Percentiles rank a stretch among this genome's conserved stretches.
These are phyloP conservation scores for Agonopterix alstromeriana DNA, from an alignment of 2,888 invertebrate genomes.

Conservation along the genomic window DNA sequence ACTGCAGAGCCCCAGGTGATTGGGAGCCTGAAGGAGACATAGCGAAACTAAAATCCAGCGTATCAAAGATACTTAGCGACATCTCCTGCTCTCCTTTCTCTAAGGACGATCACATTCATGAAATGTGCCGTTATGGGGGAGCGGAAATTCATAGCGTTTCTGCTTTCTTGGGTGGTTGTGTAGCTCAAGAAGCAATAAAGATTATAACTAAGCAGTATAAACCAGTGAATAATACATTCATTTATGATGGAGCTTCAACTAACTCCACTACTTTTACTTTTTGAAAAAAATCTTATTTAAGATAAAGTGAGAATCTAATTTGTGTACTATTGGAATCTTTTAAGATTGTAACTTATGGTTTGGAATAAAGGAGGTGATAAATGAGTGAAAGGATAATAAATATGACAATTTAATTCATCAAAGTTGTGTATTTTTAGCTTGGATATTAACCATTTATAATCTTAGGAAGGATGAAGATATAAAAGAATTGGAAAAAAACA, in stretches of 20 bases:
- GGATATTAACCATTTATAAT: slow-evolving; percentile 58
- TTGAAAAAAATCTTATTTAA: slow-evolving; percentile 48
- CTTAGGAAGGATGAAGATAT: slow-evolving; percentile 56
- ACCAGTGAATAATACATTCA: slow-evolving; percentile 95
- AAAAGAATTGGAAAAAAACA: slow-evolving; percentile 53
- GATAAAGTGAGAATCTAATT: background rate
- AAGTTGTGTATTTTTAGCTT: slow-evolving; percentile 69
- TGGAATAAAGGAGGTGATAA: no score
- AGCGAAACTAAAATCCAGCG: slow-evolving; percentile 86
- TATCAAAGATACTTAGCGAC: slow-evolving; percentile 86
- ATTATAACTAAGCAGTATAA: slow-evolving; percentile 96
- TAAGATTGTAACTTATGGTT: no score
- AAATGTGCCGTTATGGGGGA: slow-evolving; percentile 96
- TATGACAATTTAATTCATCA: slow-evolving; percentile 46
- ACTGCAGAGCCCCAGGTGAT: slow-evolving; percentile 93
- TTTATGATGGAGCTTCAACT: slow-evolving; percentile 95
- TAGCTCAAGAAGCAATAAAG: slow-evolving; percentile 97
- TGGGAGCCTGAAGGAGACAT: slow-evolving; percentile 94
- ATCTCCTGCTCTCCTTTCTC: slow-evolving; percentile 87
- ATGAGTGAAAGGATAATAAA: no score
- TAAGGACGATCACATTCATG: slow-evolving; percentile 96
- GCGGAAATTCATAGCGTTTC: slow-evolving; percentile 96
- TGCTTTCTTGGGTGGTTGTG: slow-evolving; percentile 93
- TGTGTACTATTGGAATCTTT: no score
- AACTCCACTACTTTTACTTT: slow-evolving; percentile 89